phyloP scores from a whole-genome alignment of 2,113 vertebrate genomes.

The Ictalurus punctatus region DNA sequence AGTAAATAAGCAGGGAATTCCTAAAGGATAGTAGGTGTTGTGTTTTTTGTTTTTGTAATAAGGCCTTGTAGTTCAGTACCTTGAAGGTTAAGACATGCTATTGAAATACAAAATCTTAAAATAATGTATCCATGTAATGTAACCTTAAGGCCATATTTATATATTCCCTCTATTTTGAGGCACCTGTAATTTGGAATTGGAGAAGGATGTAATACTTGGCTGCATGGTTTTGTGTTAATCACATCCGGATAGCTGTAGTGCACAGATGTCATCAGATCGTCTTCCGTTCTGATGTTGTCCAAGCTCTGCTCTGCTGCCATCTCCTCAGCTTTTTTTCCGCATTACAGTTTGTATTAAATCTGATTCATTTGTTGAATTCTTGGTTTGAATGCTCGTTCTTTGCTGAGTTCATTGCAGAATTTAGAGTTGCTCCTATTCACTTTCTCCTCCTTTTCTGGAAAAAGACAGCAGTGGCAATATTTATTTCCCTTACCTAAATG shows the following conservation, averaged over 20 bases:
- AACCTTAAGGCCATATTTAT: background rate
- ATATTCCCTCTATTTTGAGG: background rate
- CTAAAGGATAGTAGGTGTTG: background rate
- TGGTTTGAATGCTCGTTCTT: background rate
- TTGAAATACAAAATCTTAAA: background rate
- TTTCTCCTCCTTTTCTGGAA: background rate
- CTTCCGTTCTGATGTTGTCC: background rate
- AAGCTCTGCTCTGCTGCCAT: background rate
- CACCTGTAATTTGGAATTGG: background rate
- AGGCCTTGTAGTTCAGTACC: background rate
- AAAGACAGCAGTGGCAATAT: background rate
- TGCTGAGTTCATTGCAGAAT: background rate
- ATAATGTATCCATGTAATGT: background rate
- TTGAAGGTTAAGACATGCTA: background rate
- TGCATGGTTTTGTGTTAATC: background rate
- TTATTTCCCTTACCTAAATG: background rate
- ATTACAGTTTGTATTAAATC: background rate
- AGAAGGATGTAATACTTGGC: background rate
- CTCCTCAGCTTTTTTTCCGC: conserved; percentile 5
- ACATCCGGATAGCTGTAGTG: conserved; percentile 16
- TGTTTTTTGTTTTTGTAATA: no score
- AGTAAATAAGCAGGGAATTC: background rate
- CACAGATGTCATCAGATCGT: conserved; percentile 1
- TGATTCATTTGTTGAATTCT: background rate
- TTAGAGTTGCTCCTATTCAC: background rate